Percentiles rank a stretch among this genome's conserved stretches.
These are phyloP conservation scores for Diplogasteroides magnus DNA, from an alignment of 1,140 invertebrate genomes.

Conservation along the genomic window DNA sequence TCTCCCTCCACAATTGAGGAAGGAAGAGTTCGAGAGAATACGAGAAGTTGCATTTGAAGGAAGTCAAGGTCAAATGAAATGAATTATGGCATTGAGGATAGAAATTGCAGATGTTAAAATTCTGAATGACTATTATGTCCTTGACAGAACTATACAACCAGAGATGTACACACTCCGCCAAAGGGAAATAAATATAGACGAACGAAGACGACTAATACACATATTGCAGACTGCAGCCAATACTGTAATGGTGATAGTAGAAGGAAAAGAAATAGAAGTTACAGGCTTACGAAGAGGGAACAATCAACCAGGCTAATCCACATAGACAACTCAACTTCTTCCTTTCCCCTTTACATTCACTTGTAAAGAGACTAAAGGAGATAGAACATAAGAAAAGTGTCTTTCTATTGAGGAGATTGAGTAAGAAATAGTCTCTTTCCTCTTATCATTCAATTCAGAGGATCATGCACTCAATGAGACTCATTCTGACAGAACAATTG, in stretches of 20 bases:
- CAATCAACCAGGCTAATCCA: constrained; percentile 30
- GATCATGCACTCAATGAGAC: not conserved
- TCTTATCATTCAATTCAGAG: constrained; percentile 7
- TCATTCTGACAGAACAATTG: constrained; percentile 9
- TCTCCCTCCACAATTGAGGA: constrained; percentile 1
- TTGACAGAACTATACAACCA: constrained; percentile 13
- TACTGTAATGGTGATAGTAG: too few species aligned
- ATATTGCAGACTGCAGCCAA: constrained; percentile 27
- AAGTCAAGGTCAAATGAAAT: constrained; percentile 7
- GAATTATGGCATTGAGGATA: not conserved
- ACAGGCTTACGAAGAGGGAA: constrained; percentile 34
- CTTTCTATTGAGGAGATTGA: constrained; percentile 21
- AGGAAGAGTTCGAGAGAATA: constrained; percentile 8
- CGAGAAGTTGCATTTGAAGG: constrained; percentile 2
- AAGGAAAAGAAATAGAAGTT: not conserved
- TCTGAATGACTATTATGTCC: constrained; percentile 17
- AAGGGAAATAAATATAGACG: constrained; percentile 7
- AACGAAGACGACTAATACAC: constrained; percentile 11
- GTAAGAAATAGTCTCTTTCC: constrained; percentile 4
- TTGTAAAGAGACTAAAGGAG: constrained; percentile 14
- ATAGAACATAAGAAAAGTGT: constrained; percentile 14
- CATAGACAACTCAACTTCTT: constrained; percentile 26
- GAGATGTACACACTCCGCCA: constrained; percentile 16
- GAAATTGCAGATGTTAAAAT: constrained; percentile 24
- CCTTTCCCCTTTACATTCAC: constrained; percentile 24